Percentiles rank a stretch among this genome's conserved stretches.
These are phyloP conservation scores for Astreopora myriophthalma DNA, from an alignment of 64 coral and sea anemone genomes.

Conservation along the genomic window DNA sequence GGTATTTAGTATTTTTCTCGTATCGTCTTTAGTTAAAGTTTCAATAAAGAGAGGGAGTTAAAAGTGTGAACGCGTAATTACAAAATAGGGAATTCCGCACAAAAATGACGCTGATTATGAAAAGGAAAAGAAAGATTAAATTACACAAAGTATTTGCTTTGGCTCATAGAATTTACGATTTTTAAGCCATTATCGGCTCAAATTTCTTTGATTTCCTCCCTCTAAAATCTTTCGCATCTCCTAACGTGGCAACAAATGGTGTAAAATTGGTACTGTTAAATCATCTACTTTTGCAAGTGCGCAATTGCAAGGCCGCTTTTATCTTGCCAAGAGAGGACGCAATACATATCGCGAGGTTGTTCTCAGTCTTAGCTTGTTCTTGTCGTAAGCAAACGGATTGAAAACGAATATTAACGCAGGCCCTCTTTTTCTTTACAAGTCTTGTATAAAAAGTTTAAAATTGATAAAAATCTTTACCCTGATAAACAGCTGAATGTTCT, in stretches of 20 bases:
- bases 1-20: too few species aligned
- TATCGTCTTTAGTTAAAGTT: too few species aligned
- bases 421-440: neutral
- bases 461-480: conserved; percentile 19
- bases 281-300: neutral
- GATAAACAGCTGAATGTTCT: conserved; percentile 32
- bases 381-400: neutral
- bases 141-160: conserved; percentile 39
- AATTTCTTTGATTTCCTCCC: conserved; percentile 27
- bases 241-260: neutral
- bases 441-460: neutral
- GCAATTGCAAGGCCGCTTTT: too few species aligned
- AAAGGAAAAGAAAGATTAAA: conserved; percentile 13
- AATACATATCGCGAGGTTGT: too few species aligned
- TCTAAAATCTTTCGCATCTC: conserved; percentile 1
- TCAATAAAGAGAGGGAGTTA: too few species aligned
- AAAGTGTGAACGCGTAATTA: conserved; percentile 3
- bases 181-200: conserved; percentile 43
- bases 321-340: too few species aligned
- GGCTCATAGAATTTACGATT: neutral
- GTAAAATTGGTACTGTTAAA: conserved; percentile 1
- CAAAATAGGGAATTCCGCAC: neutral
- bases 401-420: neutral
- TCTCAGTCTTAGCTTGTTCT: too few species aligned
- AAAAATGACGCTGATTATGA: neutral